Percentiles rank a stretch among this genome's conserved stretches.
Conservation (phyloP, 2,888 invertebrate species). For the Amphiduros pacificus region DNA sequence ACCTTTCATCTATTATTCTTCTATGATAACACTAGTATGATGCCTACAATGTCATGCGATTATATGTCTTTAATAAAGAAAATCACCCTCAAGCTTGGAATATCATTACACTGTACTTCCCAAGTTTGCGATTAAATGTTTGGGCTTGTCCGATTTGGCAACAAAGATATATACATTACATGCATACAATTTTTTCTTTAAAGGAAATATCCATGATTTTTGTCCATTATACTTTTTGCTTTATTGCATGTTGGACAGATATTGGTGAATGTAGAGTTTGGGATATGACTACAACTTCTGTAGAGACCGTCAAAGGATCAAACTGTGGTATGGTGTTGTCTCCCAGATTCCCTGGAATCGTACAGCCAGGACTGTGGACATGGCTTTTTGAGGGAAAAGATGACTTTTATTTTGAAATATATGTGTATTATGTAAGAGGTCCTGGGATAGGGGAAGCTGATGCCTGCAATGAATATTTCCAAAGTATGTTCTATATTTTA, state of each 20-base stretch:
- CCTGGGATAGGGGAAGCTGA: constrained; percentile 10
- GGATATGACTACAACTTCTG: constrained; percentile 4
- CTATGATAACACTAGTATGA: no score
- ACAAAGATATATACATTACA: no score
- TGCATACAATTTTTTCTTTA: no score
- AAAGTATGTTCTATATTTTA: constrained; percentile 6
- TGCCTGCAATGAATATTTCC: constrained; percentile 15
- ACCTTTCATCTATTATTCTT: no score
- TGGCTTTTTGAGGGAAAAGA: constrained; percentile 24
- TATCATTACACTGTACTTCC: no score
- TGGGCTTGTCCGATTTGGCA: no score
- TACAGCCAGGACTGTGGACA: constrained; percentile 24
- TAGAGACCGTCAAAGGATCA: background rate
- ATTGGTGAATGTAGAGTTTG: background rate
- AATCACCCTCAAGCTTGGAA: no score
- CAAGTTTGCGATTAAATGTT: no score
- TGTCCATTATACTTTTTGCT: no score
- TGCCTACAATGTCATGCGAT: no score
- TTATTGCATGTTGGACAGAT: background rate
- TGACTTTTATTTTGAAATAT: constrained; percentile 16
- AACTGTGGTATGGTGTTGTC: constrained; percentile 29
- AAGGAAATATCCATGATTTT: no score
- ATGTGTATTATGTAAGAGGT: constrained; percentile 27
- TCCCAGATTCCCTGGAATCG: constrained; percentile 27
- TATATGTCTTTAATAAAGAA: no score